Base-by-base conservation (phyloP, 2,888 invertebrate species). In the Ochropleura plecta region DNA sequence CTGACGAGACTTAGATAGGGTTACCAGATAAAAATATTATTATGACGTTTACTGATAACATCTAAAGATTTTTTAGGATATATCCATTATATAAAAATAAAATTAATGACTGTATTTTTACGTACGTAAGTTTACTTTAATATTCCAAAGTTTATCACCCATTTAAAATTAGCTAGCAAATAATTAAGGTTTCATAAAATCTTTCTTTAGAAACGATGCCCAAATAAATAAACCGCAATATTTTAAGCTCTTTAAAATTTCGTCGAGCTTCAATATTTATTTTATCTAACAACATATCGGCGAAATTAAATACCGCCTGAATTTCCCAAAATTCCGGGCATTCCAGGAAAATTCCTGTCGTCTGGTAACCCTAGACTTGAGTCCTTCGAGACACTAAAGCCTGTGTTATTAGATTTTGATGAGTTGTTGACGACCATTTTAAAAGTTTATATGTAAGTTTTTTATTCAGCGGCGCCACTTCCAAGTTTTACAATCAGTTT, bases 321-420 rank as follows among this genome's bases (percentile, higher is more conserved):
- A 70, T 53, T 55, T 48, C 10, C 12, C 4, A 3, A 65, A 71
- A 78, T 57, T 70, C 18, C 16, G 10, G 5, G 0, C 2, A n/a
- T 30, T 14, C 40, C 44, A 8, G 66, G 76, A 66, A 53, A 81
- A 55, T 65, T 65, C n/a, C 20, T 12, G 7, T 18, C 40, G 48
- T 76, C 69, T 79, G 70, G 77, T 69, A 82, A 70, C 78, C 78
- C 78, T 79, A 76, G 40, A 16, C 44, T 59, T 5, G 59, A 60
- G 78, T 46, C 20, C 77, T 73, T 70, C 63, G 86, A 88, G 81
- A 85, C 88, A 81, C 90, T 93, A 93, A 30, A 93, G 92, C 90
- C 89, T 88, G 84, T 89, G 91, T 94, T 94, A 95, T 95, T 94
- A 92, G 93, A 92, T 93, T 93, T 93, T 93, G 93, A 94, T 92